Base-by-base conservation (phyloP, 2,888 invertebrate species). In the Trichopria drosophilae region DNA sequence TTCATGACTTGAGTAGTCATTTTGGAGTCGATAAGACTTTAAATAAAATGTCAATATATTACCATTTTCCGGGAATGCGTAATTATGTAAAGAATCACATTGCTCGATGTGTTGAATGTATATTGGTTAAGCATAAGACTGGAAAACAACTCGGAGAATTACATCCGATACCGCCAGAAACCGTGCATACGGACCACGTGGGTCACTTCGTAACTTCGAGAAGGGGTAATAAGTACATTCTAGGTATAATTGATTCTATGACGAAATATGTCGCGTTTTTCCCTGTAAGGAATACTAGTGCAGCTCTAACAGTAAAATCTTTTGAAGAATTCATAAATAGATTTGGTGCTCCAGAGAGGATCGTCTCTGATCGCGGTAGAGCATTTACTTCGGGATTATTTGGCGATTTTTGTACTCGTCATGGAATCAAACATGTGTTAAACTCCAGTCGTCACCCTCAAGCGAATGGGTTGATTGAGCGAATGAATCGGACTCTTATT, bases 161-260 rank as follows among this genome's bases (percentile, higher is more conserved):
- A 7, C 42, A 49, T 19, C 47, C 39, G 10, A 47, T 47, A 16
- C 41, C 41, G 5, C 26, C 48, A 3, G 49, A 36, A 1, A 6
- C n/a, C 3, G 47, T 63, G 2, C 55, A 63, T 28, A 15, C 60
- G 2, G 61, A 61, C 18, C 62, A 63, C 35, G 23, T 56, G 1
- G 62, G 59, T 7, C 61, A 63, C 0, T 58, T 59, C 16, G 34
- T 60, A 2, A 59, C 55, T 1, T 32, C 39, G 3, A 29, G 18
- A 6, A 12, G 20, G 10, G 40, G 47, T 3, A 36, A 36, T 12
- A 36, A 36, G 9, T 19, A 18, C 22, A n/a, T 26, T 26, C n/a
- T 26, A 26, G n/a, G 9, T 26, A 36, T 36, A 7, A 12, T 36
- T 10, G 37, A 36, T 12, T 20, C 19, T n/a, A 6, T 62, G 1